These are phyloP conservation scores for Protosalanx chinensis DNA, from an alignment of 2,797 vertebrate genomes.

Conservation along the genomic window DNA sequence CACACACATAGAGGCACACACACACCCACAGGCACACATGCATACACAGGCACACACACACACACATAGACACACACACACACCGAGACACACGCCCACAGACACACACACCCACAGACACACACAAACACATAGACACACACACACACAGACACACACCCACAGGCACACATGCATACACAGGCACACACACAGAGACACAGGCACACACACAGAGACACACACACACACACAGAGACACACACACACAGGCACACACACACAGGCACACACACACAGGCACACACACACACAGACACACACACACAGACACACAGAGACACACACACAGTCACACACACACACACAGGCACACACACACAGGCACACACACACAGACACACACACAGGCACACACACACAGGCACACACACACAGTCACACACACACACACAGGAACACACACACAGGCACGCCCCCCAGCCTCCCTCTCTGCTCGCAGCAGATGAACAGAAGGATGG, in stretches of 20 bases:
- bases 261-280: neutral
- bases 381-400: neutral
- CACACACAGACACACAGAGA: slow-evolving; percentile 23
- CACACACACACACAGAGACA: neutral
- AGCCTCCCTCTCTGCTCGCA: slow-evolving; percentile 21
- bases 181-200: neutral
- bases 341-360: too few relatives aligned
- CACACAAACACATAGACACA: neutral
- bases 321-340: too few relatives aligned
- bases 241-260: neutral
- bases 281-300: slow-evolving; percentile 25
- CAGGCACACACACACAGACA: too few relatives aligned
- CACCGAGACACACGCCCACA: neutral
- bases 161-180: neutral
- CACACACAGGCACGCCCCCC: slow-evolving; percentile 26
- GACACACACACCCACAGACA: slow-evolving; percentile 37
- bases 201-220: neutral
- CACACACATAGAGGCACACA: too few relatives aligned
- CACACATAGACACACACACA: too few relatives aligned
- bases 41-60: slow-evolving; percentile 1
- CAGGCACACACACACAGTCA: neutral
- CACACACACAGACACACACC: neutral
- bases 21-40: neutral
- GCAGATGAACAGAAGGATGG: slow-evolving; percentile 44
- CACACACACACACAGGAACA: slow-evolving; percentile 10